Base-by-base conservation (phyloP, 2,797 vertebrate genomes). In the Champsocephalus esox region DNA sequence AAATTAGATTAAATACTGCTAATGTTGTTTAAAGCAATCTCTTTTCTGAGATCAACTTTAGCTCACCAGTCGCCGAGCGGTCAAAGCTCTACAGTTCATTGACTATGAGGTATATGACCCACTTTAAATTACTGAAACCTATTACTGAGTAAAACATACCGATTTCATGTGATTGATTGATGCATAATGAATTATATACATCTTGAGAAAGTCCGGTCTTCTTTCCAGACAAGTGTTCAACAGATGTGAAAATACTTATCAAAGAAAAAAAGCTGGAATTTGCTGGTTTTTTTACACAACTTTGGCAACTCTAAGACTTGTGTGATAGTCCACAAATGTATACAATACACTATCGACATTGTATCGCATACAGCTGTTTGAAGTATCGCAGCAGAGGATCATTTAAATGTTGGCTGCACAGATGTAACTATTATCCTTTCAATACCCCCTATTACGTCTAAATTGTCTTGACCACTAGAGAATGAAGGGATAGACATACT, bases 1-100 rank as follows among this genome's bases (percentile, higher is more conserved):
- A 93, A 92, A 94, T 95, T 93, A 91, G 88, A 95, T 94, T 93
- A 94, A 89, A 90, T 70, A 49, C 66, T 73, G 84, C 87, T 92
- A 91, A 92, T 79, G 82, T 87, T 82, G 88, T 87, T 89, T 87
- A 77, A 88, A 90, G 87, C 58, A 64, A 64, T 82, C 66, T 74
- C 46, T 80, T 49, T 80, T 70, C 48, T 66, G 57, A 80, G 66
- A 67, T 64, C 66, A 67, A 62, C 21, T 71, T 54, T 41, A 68
- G 67, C 49, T 83, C 54, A 67, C 54, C 79, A 76, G 86, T 84
- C 32, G 34, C 59, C 9, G 51, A 79, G 50, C 17, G 70, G 88
- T 87, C 75, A 87, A 44, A 75, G 67, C n/a, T 24, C 17, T 46
- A 45, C 9, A 74, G 72, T 72, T 89, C 72, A 71, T 24, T 41